Evolutionary conservation across 2,888 invertebrate genomes (phyloP).

Genomic region (Tipula helvola): DNA sequence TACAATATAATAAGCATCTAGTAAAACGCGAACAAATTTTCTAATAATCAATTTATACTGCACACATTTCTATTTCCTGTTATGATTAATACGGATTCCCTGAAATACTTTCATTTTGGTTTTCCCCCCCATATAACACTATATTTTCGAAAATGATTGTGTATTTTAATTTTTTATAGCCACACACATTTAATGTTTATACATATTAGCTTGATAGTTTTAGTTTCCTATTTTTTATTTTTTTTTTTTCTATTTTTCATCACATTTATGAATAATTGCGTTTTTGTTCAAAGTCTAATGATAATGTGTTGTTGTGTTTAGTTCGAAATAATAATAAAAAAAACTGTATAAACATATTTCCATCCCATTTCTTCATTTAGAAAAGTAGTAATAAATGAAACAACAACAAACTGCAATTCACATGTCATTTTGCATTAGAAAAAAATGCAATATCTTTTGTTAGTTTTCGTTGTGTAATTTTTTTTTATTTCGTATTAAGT

Average conservation of each 20-base stretch:
- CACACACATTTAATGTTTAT: background rate
- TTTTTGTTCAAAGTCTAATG: background rate
- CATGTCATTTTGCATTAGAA: background rate
- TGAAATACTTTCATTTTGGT: background rate
- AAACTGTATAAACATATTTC: background rate
- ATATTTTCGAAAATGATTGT: background rate
- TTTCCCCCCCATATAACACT: background rate
- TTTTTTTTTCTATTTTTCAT: background rate
- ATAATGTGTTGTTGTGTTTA: background rate
- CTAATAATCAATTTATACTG: background rate
- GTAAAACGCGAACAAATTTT: background rate
- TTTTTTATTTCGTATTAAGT: background rate
- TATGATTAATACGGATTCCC: slow-evolving; percentile 4
- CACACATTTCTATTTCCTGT: background rate
- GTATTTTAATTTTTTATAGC: background rate
- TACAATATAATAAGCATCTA: background rate
- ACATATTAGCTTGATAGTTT: background rate
- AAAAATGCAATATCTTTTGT: background rate
- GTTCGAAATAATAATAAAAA: background rate
- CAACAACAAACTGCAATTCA: background rate
- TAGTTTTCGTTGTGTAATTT: background rate
- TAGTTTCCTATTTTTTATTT: background rate
- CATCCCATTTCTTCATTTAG: background rate
- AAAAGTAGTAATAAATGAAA: background rate
- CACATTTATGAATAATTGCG: slow-evolving; percentile 4